Evolutionary conservation across 37 sponge, comb jelly and placozoan species (phyloP).

Genomic region (Halichondria panicea): DNA sequence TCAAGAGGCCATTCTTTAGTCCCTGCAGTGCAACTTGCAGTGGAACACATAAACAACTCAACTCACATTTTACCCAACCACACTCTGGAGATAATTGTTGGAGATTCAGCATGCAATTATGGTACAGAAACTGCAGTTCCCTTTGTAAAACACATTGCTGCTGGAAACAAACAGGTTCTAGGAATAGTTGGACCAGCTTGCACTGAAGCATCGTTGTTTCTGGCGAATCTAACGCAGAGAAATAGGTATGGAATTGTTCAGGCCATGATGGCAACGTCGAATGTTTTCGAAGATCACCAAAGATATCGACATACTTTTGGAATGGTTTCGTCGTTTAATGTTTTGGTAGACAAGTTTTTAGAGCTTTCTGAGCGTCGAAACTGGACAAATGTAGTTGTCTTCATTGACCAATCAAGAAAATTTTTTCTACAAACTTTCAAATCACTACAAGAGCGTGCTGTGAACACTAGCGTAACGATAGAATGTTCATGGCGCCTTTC

Average conservation of each 20-base stretch:
- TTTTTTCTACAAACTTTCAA: background rate
- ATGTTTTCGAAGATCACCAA: background rate
- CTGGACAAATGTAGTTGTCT: background rate
- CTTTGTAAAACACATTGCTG: background rate
- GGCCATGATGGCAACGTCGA: background rate
- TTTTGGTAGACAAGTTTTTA: background rate
- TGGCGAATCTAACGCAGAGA: background rate
- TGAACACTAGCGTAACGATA: no score
- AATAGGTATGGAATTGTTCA: background rate
- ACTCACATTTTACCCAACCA: background rate
- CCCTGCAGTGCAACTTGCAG: slow-evolving; percentile 1
- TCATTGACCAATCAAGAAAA: background rate
- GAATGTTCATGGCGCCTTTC: background rate
- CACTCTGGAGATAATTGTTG: background rate
- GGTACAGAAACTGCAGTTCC: background rate
- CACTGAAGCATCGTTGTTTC: background rate
- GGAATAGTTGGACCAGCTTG: slow-evolving; percentile 10
- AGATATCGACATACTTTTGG: slow-evolving; percentile 3
- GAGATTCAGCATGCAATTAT: background rate
- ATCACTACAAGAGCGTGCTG: background rate
- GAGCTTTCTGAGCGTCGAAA: background rate
- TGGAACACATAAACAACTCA: background rate
- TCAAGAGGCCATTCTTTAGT: background rate
- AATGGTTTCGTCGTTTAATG: background rate
- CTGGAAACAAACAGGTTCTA: background rate